Evolutionary conservation across 2,888 invertebrate genomes (phyloP).

Genomic region (Auanema sp.): DNA sequence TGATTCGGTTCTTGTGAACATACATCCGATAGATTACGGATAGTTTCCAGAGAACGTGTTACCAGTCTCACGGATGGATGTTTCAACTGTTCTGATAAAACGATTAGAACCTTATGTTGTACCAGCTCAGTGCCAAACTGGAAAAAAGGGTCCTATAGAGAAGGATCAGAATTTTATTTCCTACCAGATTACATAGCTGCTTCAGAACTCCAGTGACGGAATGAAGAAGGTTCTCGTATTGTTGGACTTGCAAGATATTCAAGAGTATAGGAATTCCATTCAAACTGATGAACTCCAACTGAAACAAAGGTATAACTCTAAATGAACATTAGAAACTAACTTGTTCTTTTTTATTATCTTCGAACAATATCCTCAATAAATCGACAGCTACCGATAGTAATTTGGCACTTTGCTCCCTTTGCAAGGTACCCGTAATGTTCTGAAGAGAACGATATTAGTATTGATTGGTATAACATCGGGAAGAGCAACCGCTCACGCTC

Average conservation of each 20-base stretch:
- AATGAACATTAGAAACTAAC: conserved; percentile 10
- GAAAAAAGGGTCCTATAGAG: background rate
- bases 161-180: conserved; percentile 10
- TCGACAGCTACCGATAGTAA: conserved; percentile 58
- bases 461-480: too few species aligned
- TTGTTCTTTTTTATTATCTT: conserved; percentile 48
- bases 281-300: conserved; percentile 27
- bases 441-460: conserved; percentile 15
- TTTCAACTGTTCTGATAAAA: conserved; percentile 22
- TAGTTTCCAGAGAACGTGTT: conserved; percentile 38
- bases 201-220: conserved; percentile 47
- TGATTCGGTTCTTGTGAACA: conserved; percentile 25
- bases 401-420: conserved; percentile 52
- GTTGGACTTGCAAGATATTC: conserved; percentile 31
- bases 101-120: conserved; percentile 23
- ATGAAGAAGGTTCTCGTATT: conserved; percentile 52
- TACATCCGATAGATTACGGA: conserved; percentile 45
- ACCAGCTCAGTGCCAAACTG: conserved; percentile 36
- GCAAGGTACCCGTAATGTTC: conserved; percentile 40
- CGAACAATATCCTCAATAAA: conserved; percentile 45
- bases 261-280: conserved; percentile 36
- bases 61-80: conserved; percentile 49
- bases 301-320: conserved; percentile 8
- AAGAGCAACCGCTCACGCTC: too few species aligned
- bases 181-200: conserved; percentile 43